Base-by-base conservation (phyloP, 2,888 invertebrate species). In the Luperina testacea region DNA sequence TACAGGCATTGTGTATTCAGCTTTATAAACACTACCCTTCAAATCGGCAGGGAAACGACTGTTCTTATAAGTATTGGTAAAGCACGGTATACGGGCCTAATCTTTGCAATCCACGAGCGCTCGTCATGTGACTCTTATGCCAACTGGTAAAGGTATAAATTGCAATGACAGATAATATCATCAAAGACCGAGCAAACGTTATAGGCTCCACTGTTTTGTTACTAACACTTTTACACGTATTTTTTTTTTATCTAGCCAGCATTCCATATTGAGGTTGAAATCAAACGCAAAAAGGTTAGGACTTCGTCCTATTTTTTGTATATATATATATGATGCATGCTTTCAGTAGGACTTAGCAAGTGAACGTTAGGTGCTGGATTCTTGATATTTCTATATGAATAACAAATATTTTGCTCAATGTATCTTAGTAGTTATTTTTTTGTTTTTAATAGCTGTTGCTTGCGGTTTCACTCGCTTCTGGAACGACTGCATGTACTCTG, bases 231-330 rank as follows among this genome's bases (percentile, higher is more conserved):
- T 82, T 72, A 84, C 86, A 80, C 81, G 67, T 77, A 73, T 77
- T 77, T 72, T 80, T 59, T 71, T 87, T 87, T 82, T 82, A 85
- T 87, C 87, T 81, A 87, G 85, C 87, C 87, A 87, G 87, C 87
- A 78, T 85, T 86, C 73, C 64, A 53, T 72, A 83, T 80, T 76
- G 72, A 87, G 72, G 71, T 88, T 78, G 27, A 67, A 81, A 84
- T 76, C 77, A 86, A 69, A 84, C 80, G 76, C 74, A 77, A 38
- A 68, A 85, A 85, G 87, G 87, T 87, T 85, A 77, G 81, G 73
- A 77, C 85, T 7, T 53, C 24, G 72, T 84, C 76, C 63, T 73
- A 71, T 84, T 70, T 69, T 61, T 75, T 86, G 64, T 80, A 63
- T 81, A 75, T 72, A 53, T 57, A 75, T 74, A 59, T 57, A 65